Percentiles rank a stretch among this genome's conserved stretches.
Evolutionary conservation across 2,113 vertebrate species (phyloP).

Genomic region (Lichenostomus cassidix): DNA sequence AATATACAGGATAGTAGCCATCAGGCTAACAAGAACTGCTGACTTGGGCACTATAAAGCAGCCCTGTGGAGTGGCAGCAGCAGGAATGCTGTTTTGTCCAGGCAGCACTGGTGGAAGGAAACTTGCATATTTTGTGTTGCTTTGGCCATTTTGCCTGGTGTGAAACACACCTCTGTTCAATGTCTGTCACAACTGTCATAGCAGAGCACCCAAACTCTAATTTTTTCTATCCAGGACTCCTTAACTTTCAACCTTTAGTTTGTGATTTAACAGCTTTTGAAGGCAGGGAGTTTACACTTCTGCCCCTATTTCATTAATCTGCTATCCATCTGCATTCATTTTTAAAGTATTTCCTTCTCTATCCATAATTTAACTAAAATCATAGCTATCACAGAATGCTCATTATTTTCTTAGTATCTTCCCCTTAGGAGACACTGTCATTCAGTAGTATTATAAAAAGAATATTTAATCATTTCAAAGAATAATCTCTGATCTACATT

Average conservation of each 20-base stretch:
- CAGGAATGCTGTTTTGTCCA: not conserved
- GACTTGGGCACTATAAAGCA: not conserved
- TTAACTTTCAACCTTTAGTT: not conserved
- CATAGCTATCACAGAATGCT: not conserved
- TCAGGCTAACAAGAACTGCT: not conserved
- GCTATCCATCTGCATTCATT: not conserved
- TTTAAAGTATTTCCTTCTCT: not conserved
- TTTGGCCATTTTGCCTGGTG: not conserved
- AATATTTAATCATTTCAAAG: not conserved
- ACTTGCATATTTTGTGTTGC: not conserved
- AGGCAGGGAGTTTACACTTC: not conserved
- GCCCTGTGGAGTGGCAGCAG: not conserved
- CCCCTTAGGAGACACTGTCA: not conserved
- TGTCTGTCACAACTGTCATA: constrained; percentile 74
- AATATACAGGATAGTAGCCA: not conserved
- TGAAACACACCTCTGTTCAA: constrained; percentile 24
- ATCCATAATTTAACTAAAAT: not conserved
- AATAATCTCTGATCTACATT: not conserved
- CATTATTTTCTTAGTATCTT: not conserved
- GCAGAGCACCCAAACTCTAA: not conserved
- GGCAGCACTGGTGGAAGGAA: accelerated
- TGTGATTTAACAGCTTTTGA: not conserved
- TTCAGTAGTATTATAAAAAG: not conserved
- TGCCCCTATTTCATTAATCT: not conserved
- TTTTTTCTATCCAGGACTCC: not conserved